phyloP scores from a whole-genome alignment of 2,888 invertebrate genomes.

The Drosophila demipolita region DNA sequence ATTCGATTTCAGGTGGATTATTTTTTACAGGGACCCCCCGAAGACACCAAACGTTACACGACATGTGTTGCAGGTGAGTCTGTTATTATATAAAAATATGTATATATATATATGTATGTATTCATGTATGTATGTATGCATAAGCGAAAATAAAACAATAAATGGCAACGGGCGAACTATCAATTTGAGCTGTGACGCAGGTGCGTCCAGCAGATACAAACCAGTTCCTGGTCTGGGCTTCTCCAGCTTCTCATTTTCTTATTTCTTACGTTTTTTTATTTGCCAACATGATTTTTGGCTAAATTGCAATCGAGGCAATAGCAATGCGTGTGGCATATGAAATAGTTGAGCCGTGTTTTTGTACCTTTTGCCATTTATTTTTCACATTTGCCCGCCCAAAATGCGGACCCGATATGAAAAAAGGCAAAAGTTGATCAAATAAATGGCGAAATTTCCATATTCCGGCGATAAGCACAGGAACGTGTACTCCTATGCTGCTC shows the following conservation, averaged over 20 bases:
- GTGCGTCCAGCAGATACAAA: constrained; percentile 53
- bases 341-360: constrained; percentile 61
- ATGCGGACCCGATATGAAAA: constrained; percentile 66
- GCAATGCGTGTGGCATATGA: constrained; percentile 73
- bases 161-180: constrained; percentile 58
- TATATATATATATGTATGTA: constrained; percentile 10
- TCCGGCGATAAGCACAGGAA: constrained; percentile 68
- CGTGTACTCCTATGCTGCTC: constrained; percentile 56
- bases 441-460: constrained; percentile 80
- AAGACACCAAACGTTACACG: constrained; percentile 19
- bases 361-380: constrained; percentile 77
- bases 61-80: constrained; percentile 69
- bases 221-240: constrained; percentile 1
- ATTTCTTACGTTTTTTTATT: constrained; percentile 66
- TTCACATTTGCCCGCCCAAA: constrained; percentile 37
- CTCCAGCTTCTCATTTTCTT: constrained; percentile 10
- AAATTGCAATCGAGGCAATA: constrained; percentile 61
- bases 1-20: constrained; percentile 58
- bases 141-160: constrained; percentile 47
- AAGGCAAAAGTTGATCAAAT: constrained; percentile 79
- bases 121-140: constrained; percentile 22
- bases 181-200: constrained; percentile 69
- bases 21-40: constrained; percentile 43
- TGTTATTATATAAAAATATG: constrained; percentile 10
- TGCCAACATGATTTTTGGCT: constrained; percentile 72